These are phyloP conservation scores for Zosterops hypoxanthus DNA, from an alignment of 2,113 vertebrate species.

Conservation along the genomic window DNA sequence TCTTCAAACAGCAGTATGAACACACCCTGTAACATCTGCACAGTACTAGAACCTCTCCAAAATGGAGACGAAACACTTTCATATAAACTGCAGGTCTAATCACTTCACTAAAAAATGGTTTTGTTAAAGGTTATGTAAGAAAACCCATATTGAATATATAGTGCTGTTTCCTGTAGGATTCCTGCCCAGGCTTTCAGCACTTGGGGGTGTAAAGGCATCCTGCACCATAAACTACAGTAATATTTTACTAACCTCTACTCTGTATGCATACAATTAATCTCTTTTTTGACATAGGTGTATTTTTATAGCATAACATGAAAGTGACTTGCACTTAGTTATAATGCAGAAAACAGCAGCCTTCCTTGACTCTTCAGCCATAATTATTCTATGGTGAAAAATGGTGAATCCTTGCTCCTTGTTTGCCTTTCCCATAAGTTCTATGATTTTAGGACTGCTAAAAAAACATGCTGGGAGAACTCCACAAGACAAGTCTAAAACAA, in stretches of 20 bases:
- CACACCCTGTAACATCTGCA: neutral
- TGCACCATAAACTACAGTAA: neutral
- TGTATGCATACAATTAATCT: neutral
- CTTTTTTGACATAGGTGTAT: neutral
- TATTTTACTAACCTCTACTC: neutral
- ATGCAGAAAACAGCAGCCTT: neutral
- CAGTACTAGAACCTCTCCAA: neutral
- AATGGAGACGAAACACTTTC: neutral
- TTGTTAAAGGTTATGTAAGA: neutral
- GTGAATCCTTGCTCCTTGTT: neutral
- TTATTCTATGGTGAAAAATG: neutral
- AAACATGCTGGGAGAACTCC: neutral
- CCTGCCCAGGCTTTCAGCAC: neutral
- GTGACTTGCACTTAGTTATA: neutral
- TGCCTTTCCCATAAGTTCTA: neutral
- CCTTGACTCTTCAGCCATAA: neutral
- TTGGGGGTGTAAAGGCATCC: neutral
- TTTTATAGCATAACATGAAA: neutral
- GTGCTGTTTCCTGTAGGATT: neutral
- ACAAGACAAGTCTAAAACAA: neutral
- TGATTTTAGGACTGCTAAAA: neutral
- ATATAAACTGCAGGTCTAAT: neutral
- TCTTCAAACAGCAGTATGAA: neutral
- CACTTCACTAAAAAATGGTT: neutral
- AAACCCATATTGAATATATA: accelerated